phyloP scores from a whole-genome alignment of 2,888 invertebrate genomes.

The Apotomis turbidana region DNA sequence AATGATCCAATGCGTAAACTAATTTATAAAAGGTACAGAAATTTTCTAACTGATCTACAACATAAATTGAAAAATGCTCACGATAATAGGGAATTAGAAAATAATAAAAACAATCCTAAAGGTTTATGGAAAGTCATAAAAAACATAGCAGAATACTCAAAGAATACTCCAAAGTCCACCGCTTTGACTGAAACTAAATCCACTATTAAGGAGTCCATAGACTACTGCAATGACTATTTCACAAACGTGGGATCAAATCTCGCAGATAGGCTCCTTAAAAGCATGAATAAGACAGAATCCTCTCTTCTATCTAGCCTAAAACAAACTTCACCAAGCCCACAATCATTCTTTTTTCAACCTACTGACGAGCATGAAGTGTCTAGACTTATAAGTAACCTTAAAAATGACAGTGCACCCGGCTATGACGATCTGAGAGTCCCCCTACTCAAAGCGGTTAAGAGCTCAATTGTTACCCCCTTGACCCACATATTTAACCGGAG shows the following conservation, averaged over 20 bases:
- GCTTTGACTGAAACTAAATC: too few relatives aligned
- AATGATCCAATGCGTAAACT: too few relatives aligned
- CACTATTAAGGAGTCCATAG: neutral
- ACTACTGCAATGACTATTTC: constrained; percentile 25
- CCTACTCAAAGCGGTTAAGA: constrained; percentile 1
- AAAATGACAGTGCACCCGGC: constrained; percentile 14
- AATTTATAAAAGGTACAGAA: constrained; percentile 12
- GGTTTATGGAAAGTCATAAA: neutral
- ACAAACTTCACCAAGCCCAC: too few relatives aligned
- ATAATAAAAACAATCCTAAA: neutral
- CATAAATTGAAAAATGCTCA: neutral
- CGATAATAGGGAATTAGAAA: neutral
- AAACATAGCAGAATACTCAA: too few relatives aligned
- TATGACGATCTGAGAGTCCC: too few relatives aligned
- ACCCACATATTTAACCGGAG: constrained; percentile 32
- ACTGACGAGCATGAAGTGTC: constrained; percentile 35
- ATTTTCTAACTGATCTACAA: constrained; percentile 16
- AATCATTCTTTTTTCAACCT: constrained; percentile 17
- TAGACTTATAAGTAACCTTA: constrained; percentile 20
- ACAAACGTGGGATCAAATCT: constrained; percentile 22
- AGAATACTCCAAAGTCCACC: too few relatives aligned
- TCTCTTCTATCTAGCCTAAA: too few relatives aligned
- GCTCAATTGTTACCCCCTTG: constrained; percentile 14
- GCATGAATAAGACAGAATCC: constrained; percentile 4
- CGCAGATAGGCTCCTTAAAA: constrained; percentile 9